Evolutionary conservation across 2,888 invertebrate species (phyloP).

Genomic region (Liodrosophila aerea): DNA sequence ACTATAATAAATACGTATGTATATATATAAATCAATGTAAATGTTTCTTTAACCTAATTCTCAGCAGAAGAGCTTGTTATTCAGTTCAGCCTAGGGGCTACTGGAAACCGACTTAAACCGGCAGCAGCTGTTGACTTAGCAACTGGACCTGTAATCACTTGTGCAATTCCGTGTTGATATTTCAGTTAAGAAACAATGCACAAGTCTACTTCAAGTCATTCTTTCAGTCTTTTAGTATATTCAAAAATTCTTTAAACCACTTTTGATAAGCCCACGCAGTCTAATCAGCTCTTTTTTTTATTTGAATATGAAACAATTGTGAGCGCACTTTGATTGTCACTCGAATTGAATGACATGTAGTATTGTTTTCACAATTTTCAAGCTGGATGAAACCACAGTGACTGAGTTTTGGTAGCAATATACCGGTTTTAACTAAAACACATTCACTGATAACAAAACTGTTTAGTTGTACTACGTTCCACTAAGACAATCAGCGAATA

Average conservation of each 20-base stretch:
- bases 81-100: neutral
- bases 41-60: too few species aligned
- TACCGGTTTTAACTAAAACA: conserved; percentile 65
- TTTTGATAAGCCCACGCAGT: neutral
- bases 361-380: neutral
- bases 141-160: neutral
- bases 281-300: too few species aligned
- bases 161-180: conserved; percentile 15
- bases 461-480: conserved; percentile 24
- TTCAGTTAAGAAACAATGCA: conserved; percentile 19
- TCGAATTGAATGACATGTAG: too few species aligned
- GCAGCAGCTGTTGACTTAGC: conserved; percentile 4
- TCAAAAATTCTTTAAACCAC: neutral
- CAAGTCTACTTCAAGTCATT: neutral
- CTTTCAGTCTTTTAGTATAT: too few species aligned
- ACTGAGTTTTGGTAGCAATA: conserved; percentile 60
- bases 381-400: conserved; percentile 44
- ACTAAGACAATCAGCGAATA: conserved; percentile 17
- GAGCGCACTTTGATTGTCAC: too few species aligned
- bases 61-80: too few species aligned
- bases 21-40: too few species aligned
- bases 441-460: conserved; percentile 49
- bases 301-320: too few species aligned
- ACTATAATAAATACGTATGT: too few species aligned
- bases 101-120: conserved; percentile 41